Evolutionary conservation across 1,140 invertebrate species (phyloP), one percentile per base, ranked within the genome.

Genomic region (Trichonephila inaurata): DNA sequence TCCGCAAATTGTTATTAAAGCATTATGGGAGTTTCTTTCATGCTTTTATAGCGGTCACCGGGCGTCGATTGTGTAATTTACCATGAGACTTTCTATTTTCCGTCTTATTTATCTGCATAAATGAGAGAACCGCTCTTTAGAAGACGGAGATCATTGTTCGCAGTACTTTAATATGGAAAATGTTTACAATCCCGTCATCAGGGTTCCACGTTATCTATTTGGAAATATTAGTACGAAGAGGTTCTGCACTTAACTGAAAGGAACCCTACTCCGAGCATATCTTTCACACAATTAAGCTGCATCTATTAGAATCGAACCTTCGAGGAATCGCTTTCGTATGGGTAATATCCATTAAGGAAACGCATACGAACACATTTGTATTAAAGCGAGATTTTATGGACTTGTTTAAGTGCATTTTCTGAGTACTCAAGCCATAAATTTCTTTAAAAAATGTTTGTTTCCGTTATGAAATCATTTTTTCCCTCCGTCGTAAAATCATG

Each of bases 1-100:
- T 28, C 58, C 91, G 44, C 86, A 93, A 93, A 93, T 93, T 82
- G 86, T 82, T 93, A 93, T 89, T 89, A 93, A 93, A 89, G 86
- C 69, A 93, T 93, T 89, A 82, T 89, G 85, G 92, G 92, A 88
- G 88, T 88, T 72, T 69, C 33, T 82, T 61, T 8, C 51, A 10
- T n/a, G 89, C 77, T 82, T 72, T 64, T 87, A 87, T 51, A 61
- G 85, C 28, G 62, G 60, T 62, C n/a, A 89, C 24, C 33, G 7
- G 21, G n/a, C 85, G 60, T 87, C 28, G 58, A 33, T 24, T 61
- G 60, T 21, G 81, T 87, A 16, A 77, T 77, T 61, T 62, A 62
- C 24, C 7, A 4, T 60, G 28, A 44, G 61, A 21, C 12, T 89
- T 64, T 51, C 64, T 69, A 91, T 60, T 91, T 91, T 44, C 69